Evolutionary conservation across 30 jellyfish, hydroid and myxozoan genomes (phyloP).

Genomic region (Catostylus mosaicus): DNA sequence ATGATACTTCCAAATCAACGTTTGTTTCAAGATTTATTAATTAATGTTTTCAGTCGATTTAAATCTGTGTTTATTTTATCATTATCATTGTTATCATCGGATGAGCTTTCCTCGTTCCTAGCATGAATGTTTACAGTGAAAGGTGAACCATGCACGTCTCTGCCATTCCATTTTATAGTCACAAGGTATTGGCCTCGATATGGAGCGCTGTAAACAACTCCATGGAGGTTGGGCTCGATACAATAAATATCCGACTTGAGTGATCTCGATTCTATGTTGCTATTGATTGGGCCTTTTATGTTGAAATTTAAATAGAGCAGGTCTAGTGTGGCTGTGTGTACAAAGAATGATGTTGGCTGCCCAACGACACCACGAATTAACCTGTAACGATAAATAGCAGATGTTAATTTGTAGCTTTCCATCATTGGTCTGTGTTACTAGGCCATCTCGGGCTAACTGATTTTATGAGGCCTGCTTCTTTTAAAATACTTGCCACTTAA

Average conservation of each 20-base stretch:
- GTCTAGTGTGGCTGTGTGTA: constrained; percentile 58
- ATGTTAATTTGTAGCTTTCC: no score
- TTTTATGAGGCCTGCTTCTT: no score
- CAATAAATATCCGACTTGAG: constrained; percentile 48
- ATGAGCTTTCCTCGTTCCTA: background rate
- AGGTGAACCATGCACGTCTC: constrained; percentile 60
- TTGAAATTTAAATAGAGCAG: constrained; percentile 31
- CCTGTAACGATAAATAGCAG: no score
- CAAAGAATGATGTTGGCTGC: constrained; percentile 55
- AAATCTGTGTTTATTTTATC: background rate
- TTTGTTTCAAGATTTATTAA: no score
- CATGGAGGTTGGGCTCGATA: constrained; percentile 63
- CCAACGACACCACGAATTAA: constrained; percentile 49
- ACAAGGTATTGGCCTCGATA: constrained; percentile 34
- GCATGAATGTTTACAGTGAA: constrained; percentile 29
- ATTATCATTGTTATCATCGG: constrained; percentile 25
- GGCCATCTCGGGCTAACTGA: no score
- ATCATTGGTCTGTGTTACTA: no score
- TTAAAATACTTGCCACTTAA: no score
- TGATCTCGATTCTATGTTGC: background rate
- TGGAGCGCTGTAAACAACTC: constrained; percentile 36
- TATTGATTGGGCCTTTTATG: constrained; percentile 31
- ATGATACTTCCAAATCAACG: no score
- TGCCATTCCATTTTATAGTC: constrained; percentile 50
- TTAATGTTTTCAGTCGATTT: background rate